Base-by-base conservation (phyloP, 2,113 vertebrate genomes). In the Heloderma charlesbogerti region DNA sequence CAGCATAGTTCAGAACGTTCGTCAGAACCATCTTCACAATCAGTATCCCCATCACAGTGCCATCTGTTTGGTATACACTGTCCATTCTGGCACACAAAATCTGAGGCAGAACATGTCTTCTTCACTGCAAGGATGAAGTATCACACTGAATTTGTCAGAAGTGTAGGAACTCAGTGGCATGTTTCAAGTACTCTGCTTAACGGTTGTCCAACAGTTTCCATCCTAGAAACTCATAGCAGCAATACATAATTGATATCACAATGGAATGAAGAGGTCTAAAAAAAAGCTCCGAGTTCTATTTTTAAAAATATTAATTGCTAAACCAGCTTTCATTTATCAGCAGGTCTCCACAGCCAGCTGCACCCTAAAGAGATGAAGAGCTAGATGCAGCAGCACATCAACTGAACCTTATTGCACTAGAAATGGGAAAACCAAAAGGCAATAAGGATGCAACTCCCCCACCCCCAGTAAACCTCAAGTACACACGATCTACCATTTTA, bases 41-140 rank as follows among this genome's bases (percentile, higher is more conserved):
- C 99, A 0, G 98, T 98, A 86, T 99, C 99, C 0, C 99, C 99
- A 4, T 99, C 99, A 88, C 99, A 99, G 90, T 99, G 98, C 99
- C 99, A 99, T 13, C 99, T 97, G 96, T 97, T 98, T 0, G 99
- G 99, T 81, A 99, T 96, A 92, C 99, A 99, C 45, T 99, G 99
- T 25, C 99, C 99, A 66, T 97, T 99, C 83, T 75, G 91, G 94
- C 99, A 99, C 40, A 99, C 98, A 48, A 99, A 99, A 92, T 99
- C 99, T 69, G 96, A 92, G 51, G 97, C 98, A 0, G 97, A 97
- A 93, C 99, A 99, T 0, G 98, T 99, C 97, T 99, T 99, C 96
- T 97, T 98, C 67, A 99, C 99, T 99, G 97, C 34, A 91, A 92
- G 79, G 89, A 48, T 95, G 15, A 87, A 93, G 13, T 12, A 88